phyloP scores from a whole-genome alignment of 2,888 invertebrate genomes.

The Pyrrhia umbra region DNA sequence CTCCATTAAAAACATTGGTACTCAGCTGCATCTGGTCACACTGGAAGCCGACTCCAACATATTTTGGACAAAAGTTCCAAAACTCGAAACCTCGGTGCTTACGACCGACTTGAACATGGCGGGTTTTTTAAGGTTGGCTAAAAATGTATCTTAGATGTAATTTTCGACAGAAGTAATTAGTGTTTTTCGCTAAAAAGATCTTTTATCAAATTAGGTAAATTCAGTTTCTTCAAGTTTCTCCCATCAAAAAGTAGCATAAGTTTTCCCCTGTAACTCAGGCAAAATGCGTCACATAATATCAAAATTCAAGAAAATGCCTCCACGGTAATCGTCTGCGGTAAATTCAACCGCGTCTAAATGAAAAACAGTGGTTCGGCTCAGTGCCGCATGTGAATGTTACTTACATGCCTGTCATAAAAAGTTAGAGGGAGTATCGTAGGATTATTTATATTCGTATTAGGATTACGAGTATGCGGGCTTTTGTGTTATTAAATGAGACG shows the following conservation, averaged over 20 bases:
- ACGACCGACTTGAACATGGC: too few species aligned
- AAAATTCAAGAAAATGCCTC: constrained; percentile 52
- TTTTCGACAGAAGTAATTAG: too few species aligned
- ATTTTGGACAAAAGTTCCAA: too few species aligned
- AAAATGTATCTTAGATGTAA: too few species aligned
- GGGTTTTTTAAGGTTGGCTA: too few species aligned
- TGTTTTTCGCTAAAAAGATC: too few species aligned
- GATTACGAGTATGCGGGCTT: neutral
- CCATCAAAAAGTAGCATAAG: neutral
- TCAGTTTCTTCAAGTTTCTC: neutral
- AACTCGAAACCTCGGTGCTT: too few species aligned
- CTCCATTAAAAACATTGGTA: too few species aligned
- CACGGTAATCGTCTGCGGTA: constrained; percentile 16
- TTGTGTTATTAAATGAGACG: neutral
- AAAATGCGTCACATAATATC: constrained; percentile 29
- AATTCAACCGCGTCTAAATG: constrained; percentile 36
- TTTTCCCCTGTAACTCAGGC: constrained; percentile 30
- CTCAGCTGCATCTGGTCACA: too few species aligned
- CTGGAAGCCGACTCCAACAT: too few species aligned
- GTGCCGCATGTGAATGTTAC: constrained; percentile 41
- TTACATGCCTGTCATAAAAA: constrained; percentile 8
- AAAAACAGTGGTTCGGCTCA: constrained; percentile 14
- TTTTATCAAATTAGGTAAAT: too few species aligned
- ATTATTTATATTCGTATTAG: constrained; percentile 2
- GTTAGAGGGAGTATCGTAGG: neutral